These are phyloP conservation scores for Syngnathoides biaculeatus DNA, from an alignment of 2,113 vertebrate species.

Conservation along the genomic window DNA sequence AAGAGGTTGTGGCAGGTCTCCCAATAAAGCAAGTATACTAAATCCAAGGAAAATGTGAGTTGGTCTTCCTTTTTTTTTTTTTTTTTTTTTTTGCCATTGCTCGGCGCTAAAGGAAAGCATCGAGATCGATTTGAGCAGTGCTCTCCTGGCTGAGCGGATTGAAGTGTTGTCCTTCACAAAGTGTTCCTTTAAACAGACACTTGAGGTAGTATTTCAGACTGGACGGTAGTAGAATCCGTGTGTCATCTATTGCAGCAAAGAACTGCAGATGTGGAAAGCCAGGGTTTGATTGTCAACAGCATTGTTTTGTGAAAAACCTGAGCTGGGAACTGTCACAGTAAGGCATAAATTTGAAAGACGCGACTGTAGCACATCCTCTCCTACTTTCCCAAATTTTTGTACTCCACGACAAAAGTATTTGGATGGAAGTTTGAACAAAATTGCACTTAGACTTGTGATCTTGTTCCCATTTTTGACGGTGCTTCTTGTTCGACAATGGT, in stretches of 20 bases:
- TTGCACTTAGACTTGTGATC: too few species aligned
- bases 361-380: too few species aligned
- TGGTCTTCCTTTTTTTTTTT: conserved; percentile 43
- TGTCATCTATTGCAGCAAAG: background rate
- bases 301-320: too few species aligned
- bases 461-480: too few species aligned
- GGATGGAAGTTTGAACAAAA: too few species aligned
- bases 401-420: too few species aligned
- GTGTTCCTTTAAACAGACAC: conserved; percentile 34
- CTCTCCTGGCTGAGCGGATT: conserved; percentile 7
- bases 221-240: conserved; percentile 6
- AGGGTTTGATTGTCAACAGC: background rate
- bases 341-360: too few species aligned
- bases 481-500: too few species aligned
- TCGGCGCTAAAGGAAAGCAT: conserved; percentile 12
- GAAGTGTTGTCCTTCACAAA: conserved; percentile 36
- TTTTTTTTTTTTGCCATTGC: conserved; percentile 18
- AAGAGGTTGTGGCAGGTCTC: conserved; percentile 16
- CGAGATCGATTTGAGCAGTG: conserved; percentile 5
- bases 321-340: too few species aligned
- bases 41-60: conserved; percentile 6
- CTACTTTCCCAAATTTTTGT: too few species aligned
- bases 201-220: conserved; percentile 2
- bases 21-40: conserved; percentile 12
- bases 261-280: background rate